Conservation (phyloP, 1,140 invertebrate genomes). For the Drosophila navojoa region DNA sequence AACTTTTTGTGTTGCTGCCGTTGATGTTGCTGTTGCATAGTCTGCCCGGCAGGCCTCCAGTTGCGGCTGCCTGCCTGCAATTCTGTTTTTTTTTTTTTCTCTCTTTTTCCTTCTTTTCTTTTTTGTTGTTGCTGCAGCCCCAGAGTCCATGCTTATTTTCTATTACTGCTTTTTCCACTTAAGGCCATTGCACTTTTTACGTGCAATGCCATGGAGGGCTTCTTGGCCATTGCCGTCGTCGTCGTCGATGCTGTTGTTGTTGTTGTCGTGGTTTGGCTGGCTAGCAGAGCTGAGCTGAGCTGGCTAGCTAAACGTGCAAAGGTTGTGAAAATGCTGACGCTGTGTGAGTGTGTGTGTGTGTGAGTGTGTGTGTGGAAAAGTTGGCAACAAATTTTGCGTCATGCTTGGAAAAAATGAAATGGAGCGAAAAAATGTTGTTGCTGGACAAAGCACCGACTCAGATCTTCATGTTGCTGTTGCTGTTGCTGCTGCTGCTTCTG, state of each 20-base stretch:
- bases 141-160: slow-evolving; percentile 79
- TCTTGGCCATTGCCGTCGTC: slow-evolving; percentile 72
- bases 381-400: slow-evolving; percentile 82
- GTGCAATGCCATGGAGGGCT: slow-evolving; percentile 80
- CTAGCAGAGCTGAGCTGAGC: slow-evolving; percentile 15
- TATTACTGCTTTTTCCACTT: slow-evolving; percentile 83
- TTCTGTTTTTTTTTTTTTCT: slow-evolving; percentile 77
- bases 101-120: slow-evolving; percentile 69
- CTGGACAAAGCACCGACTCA: slow-evolving; percentile 69
- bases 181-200: slow-evolving; percentile 82
- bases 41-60: slow-evolving; percentile 46
- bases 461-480: slow-evolving; percentile 35
- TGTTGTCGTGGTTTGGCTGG: slow-evolving; percentile 36
- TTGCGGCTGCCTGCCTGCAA: slow-evolving; percentile 54
- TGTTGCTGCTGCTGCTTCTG: slow-evolving; percentile 17
- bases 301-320: slow-evolving; percentile 73
- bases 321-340: slow-evolving; percentile 79
- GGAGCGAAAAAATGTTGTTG: slow-evolving; percentile 79
- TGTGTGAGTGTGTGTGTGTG: slow-evolving; percentile 42
- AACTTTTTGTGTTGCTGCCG: slow-evolving; percentile 58
- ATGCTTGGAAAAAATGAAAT: slow-evolving; percentile 82
- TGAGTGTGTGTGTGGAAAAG: slow-evolving; percentile 62
- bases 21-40: slow-evolving; percentile 28
- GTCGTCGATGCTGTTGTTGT: slow-evolving; percentile 15
- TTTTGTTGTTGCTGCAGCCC: slow-evolving; percentile 14